Evolutionary conservation across 2,797 vertebrate species (phyloP).

Genomic region (Sebastes oblongus): DNA sequence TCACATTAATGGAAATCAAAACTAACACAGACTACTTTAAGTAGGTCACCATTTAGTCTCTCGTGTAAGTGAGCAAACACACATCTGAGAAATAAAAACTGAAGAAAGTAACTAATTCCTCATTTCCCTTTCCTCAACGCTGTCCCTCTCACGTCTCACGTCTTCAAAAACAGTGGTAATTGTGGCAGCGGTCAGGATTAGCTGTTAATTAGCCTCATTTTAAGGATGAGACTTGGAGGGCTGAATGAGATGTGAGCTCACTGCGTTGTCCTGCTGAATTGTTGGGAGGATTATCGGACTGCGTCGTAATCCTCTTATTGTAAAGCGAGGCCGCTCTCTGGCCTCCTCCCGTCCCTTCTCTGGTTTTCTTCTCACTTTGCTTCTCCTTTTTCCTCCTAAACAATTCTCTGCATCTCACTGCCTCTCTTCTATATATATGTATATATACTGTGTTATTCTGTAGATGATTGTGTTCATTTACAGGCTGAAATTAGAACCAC

Average conservation of each 20-base stretch:
- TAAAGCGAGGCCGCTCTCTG: constrained; percentile 68
- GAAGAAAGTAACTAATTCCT: not conserved
- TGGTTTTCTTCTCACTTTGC: constrained; percentile 43
- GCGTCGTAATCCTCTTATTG: constrained; percentile 79
- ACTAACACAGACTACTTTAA: not conserved
- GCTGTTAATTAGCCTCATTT: constrained; percentile 81
- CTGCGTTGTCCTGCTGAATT: constrained; percentile 68
- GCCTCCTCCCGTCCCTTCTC: constrained; percentile 43
- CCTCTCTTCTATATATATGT: not conserved
- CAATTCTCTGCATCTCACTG: constrained; percentile 3
- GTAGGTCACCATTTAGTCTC: not conserved
- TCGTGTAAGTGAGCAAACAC: not conserved
- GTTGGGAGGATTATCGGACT: constrained; percentile 72
- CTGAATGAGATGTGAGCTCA: constrained; percentile 68
- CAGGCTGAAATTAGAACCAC: not conserved
- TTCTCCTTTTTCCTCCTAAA: constrained; percentile 23
- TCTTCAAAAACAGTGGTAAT: constrained; percentile 57
- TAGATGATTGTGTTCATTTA: constrained; percentile 14
- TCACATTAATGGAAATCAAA: not conserved
- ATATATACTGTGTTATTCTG: constrained; percentile 1
- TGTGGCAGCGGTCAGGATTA: constrained; percentile 74
- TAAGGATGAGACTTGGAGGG: constrained; percentile 64
- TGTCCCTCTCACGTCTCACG: constrained; percentile 24
- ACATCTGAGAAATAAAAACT: not conserved
- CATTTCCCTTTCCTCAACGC: not conserved